These are phyloP conservation scores for Anas platyrhynchos DNA, from an alignment of 2,113 vertebrate species.

Conservation along the genomic window DNA sequence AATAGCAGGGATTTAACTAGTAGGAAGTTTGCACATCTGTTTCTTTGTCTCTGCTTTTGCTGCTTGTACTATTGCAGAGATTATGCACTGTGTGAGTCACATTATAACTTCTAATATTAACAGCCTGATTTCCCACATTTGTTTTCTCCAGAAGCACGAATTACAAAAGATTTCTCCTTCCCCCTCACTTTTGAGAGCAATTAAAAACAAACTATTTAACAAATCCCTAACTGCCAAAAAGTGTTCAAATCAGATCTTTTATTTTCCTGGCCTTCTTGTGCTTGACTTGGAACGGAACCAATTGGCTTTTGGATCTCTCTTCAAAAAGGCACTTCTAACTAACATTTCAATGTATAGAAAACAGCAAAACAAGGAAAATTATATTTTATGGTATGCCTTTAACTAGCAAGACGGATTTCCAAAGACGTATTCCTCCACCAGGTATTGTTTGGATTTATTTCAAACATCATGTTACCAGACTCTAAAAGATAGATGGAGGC, in stretches of 20 bases:
- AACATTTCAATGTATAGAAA: background rate
- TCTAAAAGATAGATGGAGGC: background rate
- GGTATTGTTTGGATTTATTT: conserved; percentile 15
- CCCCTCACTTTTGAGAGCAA: conserved; percentile 30
- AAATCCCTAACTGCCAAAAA: conserved; percentile 36
- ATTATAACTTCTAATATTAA: conserved; percentile 55
- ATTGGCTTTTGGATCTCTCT: background rate
- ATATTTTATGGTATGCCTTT: background rate
- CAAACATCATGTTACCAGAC: background rate
- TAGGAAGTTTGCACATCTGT: conserved; percentile 63
- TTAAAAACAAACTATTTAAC: conserved; percentile 40
- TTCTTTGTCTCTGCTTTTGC: conserved; percentile 40
- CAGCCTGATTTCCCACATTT: conserved; percentile 13
- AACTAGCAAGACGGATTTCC: background rate
- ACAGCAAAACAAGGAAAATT: background rate
- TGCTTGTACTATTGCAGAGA: background rate
- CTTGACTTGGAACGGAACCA: conserved; percentile 24
- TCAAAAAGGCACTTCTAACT: background rate
- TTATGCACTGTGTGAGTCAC: conserved; percentile 30
- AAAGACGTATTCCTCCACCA: background rate
- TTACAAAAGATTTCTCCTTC: conserved; percentile 35
- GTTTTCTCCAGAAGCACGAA: background rate
- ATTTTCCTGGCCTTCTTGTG: background rate
- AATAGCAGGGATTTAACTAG: conserved; percentile 17
- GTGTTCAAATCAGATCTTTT: conserved; percentile 13